Evolutionary conservation across 1,140 invertebrate species (phyloP).

Genomic region (Venustaconcha ellipsiformis): DNA sequence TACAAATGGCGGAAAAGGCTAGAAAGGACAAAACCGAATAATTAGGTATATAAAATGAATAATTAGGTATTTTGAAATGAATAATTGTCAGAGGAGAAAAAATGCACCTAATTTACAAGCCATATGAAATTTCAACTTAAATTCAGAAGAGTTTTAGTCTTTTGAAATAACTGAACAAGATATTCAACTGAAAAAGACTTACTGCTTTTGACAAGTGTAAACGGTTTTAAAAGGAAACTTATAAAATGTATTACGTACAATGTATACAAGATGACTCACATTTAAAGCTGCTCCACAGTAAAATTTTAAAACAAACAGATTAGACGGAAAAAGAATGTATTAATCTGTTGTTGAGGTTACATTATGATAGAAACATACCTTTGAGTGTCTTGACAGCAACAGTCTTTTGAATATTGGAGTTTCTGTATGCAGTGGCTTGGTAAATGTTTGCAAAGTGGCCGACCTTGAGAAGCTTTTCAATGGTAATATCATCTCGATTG

Average conservation of each 20-base stretch:
- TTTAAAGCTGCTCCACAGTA: too few species aligned
- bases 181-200: too few species aligned
- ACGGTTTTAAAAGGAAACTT: background rate
- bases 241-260: background rate
- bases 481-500: constrained; percentile 9
- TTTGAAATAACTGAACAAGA: too few species aligned
- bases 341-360: background rate
- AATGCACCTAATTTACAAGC: too few species aligned
- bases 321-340: background rate
- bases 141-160: too few species aligned
- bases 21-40: too few species aligned
- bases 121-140: too few species aligned
- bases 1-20: too few species aligned
- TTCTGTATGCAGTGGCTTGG: background rate
- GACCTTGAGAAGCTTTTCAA: constrained; percentile 12
- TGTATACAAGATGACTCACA: background rate
- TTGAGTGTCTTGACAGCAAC: constrained; percentile 22
- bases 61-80: too few species aligned
- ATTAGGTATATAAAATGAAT: too few species aligned
- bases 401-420: background rate
- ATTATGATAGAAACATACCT: constrained; percentile 1
- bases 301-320: background rate
- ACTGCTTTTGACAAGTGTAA: background rate
- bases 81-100: too few species aligned
- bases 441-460: constrained; percentile 27